A percentile compares a stretch with the other conserved stretches of the same genome.
Conservation (phyloP, 2,797 vertebrate genomes). For the Numenius phaeopus region DNA sequence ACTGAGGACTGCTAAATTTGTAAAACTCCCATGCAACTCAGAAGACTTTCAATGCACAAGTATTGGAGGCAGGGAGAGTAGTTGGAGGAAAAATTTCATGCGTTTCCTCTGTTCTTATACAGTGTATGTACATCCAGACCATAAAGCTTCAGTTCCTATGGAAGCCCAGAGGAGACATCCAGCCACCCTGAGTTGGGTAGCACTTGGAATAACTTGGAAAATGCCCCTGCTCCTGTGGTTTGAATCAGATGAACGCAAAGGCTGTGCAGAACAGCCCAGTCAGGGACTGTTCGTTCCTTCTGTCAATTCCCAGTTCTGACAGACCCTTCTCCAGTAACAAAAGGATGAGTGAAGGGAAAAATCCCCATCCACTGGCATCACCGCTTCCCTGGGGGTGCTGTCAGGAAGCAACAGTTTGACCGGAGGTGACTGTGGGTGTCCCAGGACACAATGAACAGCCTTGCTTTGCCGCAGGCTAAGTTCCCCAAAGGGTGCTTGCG, state of each 20-base stretch:
- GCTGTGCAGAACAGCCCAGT: not conserved
- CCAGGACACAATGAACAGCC: not conserved
- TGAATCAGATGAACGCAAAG: not conserved
- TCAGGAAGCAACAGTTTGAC: not conserved
- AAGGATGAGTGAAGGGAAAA: not conserved
- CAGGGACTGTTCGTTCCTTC: not conserved
- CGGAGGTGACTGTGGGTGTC: not conserved
- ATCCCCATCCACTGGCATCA: not conserved
- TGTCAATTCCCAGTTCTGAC: not conserved
- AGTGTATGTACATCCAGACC: not conserved
- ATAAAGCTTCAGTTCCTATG: not conserved
- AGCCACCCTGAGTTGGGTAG: not conserved
- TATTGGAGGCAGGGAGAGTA: not conserved
- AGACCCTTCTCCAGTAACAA: not conserved
- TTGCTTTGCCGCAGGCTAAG: not conserved
- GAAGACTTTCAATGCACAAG: not conserved
- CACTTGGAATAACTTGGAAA: not conserved
- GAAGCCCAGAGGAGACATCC: not conserved
- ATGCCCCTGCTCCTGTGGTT: not conserved
- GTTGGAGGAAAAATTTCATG: not conserved
- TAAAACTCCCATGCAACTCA: not conserved
- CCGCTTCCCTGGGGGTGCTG: not conserved
- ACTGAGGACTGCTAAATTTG: not conserved
- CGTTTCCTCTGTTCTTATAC: not conserved
- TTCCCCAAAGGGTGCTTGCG: no score